Conservation (phyloP, 1,140 invertebrate genomes). For the Ostrea denselamellosa region DNA sequence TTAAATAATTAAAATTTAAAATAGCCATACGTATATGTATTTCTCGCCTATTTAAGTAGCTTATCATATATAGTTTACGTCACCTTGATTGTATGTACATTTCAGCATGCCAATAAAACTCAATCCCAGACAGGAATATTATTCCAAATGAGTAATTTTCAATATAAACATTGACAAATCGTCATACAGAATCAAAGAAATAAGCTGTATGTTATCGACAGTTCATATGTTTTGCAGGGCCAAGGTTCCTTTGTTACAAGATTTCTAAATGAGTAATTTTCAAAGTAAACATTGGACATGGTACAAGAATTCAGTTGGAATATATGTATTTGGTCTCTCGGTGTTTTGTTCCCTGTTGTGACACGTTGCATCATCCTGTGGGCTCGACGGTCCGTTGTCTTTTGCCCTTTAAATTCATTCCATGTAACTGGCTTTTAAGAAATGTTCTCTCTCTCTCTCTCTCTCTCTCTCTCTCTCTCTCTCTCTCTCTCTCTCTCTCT, state of each 20-base stretch:
- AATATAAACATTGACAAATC: not conserved
- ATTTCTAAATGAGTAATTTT: conserved; percentile 12
- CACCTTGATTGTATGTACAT: not conserved
- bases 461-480: too few relatives aligned
- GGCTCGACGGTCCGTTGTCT: not conserved
- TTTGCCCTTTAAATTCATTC: not conserved
- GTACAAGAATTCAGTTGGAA: not conserved
- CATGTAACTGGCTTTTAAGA: too few relatives aligned
- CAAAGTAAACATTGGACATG: not conserved
- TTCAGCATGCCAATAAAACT: not conserved
- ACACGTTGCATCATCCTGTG: not conserved
- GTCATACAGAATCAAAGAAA: not conserved
- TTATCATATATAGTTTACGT: not conserved
- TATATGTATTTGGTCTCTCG: not conserved
- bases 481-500: too few relatives aligned
- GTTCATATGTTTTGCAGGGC: not conserved
- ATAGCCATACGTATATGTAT: not conserved
- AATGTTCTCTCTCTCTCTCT: too few relatives aligned
- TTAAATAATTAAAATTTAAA: not conserved
- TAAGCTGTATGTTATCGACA: not conserved
- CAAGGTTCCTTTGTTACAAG: not conserved
- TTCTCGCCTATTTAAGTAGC: not conserved
- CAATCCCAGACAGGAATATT: not conserved
- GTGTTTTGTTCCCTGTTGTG: not conserved
- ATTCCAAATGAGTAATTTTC: conserved; percentile 31